These are phyloP conservation scores for Corythornis vintsioides DNA, from an alignment of 2,113 vertebrate genomes.

Conservation along the genomic window DNA sequence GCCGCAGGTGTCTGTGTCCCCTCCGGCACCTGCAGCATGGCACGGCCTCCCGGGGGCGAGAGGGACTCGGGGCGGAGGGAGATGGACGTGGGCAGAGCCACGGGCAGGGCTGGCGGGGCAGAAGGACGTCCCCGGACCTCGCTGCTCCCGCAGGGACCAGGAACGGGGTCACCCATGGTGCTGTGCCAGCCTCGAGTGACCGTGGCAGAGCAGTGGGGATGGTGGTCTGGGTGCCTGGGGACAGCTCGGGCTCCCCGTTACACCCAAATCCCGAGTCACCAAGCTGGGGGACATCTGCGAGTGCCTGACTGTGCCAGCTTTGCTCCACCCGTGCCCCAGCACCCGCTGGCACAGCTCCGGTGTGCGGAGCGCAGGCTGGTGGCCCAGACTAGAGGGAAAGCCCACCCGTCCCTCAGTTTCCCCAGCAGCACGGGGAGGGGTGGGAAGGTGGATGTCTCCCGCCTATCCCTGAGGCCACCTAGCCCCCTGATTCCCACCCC, in stretches of 20 bases:
- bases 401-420: background rate
- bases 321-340: background rate
- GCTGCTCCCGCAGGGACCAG: background rate
- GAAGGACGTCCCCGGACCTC: background rate
- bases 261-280: background rate
- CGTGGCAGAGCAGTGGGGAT: rapidly evolving
- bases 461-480: background rate
- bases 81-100: background rate
- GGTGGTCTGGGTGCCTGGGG: rapidly evolving
- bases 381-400: rapidly evolving
- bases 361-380: background rate
- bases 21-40: background rate
- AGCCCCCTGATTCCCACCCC: background rate
- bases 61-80: background rate
- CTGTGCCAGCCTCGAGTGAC: background rate
- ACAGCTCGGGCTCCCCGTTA: background rate
- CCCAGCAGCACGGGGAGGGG: background rate
- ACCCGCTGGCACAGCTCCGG: no score
- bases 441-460: background rate
- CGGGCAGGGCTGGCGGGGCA: background rate
- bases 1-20: rapidly evolving
- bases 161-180: background rate
- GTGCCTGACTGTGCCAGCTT: background rate
- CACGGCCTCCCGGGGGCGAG: background rate
- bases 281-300: background rate